phyloP scores from a whole-genome alignment of 2,113 vertebrate species.

The Syngnathus typhle region DNA sequence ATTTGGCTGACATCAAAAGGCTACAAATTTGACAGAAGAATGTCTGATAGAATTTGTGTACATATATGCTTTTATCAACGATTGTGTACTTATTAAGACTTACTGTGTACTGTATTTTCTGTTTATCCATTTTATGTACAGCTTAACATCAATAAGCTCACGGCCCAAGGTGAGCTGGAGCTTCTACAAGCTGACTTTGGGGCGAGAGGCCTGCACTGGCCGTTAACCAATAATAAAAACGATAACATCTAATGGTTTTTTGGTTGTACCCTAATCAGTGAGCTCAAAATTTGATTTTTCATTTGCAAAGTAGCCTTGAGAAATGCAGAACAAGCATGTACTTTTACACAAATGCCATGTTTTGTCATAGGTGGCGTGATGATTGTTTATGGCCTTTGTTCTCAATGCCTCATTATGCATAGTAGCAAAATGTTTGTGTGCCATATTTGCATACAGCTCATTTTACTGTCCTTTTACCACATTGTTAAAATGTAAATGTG shows the following conservation, averaged over 20 bases:
- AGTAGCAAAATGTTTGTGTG: constrained; percentile 7
- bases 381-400: constrained; percentile 19
- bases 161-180: background rate
- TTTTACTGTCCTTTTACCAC: constrained; percentile 20
- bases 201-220: background rate
- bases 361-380: background rate
- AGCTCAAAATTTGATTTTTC: background rate
- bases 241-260: background rate
- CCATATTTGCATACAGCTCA: background rate
- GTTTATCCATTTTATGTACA: background rate
- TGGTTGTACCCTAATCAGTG: background rate
- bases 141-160: background rate
- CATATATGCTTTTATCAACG: background rate
- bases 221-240: background rate
- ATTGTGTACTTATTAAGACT: constrained; percentile 14
- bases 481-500: constrained; percentile 14
- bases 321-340: background rate
- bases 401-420: constrained; percentile 5
- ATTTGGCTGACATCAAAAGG: background rate
- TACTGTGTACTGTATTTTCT: background rate
- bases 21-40: constrained; percentile 2
- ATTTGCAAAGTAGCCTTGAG: constrained; percentile 5
- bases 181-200: background rate
- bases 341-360: background rate
- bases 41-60: background rate